Percentiles rank a stretch among this genome's conserved stretches.
Conservation (phyloP, 1,140 invertebrate genomes). For the Drosophila sechellia region DNA sequence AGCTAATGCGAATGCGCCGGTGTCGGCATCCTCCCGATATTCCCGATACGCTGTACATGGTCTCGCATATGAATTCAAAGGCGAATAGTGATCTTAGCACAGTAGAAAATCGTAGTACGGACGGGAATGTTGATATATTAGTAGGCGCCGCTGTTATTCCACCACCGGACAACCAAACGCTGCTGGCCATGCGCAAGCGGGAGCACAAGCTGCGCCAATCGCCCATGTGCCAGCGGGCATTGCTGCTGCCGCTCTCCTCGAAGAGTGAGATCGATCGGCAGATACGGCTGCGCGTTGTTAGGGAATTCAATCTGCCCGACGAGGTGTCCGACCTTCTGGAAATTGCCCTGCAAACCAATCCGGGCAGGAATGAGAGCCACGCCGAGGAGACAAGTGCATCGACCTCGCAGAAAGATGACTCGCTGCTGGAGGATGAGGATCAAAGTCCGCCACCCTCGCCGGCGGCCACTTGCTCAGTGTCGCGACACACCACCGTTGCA, state of each 20-base stretch:
- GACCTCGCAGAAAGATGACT: conserved; percentile 46
- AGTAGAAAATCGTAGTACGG: conserved; percentile 86
- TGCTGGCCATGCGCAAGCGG: conserved; percentile 93
- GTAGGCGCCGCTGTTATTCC: conserved; percentile 87
- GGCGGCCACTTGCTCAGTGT: conserved; percentile 61
- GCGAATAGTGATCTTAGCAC: conserved; percentile 85
- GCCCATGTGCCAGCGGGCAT: conserved; percentile 91
- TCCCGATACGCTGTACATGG: conserved; percentile 97
- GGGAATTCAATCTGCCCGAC: conserved; percentile 97
- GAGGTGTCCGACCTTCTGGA: conserved; percentile 94
- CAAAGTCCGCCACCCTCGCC: conserved; percentile 80
- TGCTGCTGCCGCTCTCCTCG: conserved; percentile 90
- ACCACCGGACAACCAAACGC: conserved; percentile 90
- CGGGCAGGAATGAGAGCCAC: conserved; percentile 19
- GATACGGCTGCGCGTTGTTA: conserved; percentile 94
- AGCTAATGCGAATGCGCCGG: conserved; percentile 90
- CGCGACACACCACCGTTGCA: conserved; percentile 48
- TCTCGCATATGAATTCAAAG: conserved; percentile 85
- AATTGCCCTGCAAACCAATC: conserved; percentile 72
- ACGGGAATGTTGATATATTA: conserved; percentile 87
- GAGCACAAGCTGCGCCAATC: conserved; percentile 93
- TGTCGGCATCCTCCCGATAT: conserved; percentile 91
- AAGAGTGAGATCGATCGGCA: conserved; percentile 91
- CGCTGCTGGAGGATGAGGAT: conserved; percentile 64
- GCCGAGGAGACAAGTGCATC: conserved; percentile 40